These are phyloP conservation scores for Neria commutata DNA, from an alignment of 2,888 invertebrate species.

Conservation along the genomic window DNA sequence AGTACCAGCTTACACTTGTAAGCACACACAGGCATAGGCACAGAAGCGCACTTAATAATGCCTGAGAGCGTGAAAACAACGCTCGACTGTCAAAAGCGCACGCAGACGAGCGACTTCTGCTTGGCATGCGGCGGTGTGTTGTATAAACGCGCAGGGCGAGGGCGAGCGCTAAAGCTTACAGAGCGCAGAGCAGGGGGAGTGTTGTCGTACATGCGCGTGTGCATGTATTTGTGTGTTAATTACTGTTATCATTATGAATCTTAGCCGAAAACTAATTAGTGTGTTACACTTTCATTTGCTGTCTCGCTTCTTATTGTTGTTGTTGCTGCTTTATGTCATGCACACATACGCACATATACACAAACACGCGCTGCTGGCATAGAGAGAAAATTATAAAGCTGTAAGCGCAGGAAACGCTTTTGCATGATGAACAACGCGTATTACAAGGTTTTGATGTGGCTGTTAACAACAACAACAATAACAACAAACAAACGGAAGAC, in stretches of 20 bases:
- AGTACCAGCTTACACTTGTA: background rate
- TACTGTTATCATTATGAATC: constrained; percentile 55
- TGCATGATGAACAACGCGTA: constrained; percentile 51
- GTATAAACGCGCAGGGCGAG: background rate
- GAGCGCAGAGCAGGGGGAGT: background rate
- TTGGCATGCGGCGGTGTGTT: background rate
- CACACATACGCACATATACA: constrained; percentile 2
- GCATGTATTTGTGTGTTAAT: constrained; percentile 37
- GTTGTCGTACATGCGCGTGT: background rate
- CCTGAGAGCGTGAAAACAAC: background rate
- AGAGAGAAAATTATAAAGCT: background rate
- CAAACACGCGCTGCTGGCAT: constrained; percentile 13
- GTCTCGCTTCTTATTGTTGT: no score
- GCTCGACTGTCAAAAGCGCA: constrained; percentile 24
- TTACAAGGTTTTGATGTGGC: constrained; percentile 48
- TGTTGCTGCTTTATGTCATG: constrained; percentile 24
- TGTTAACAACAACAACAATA: constrained; percentile 37
- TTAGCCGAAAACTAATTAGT: constrained; percentile 49
- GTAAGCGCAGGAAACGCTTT: constrained; percentile 28
- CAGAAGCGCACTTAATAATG: background rate
- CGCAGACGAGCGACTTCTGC: constrained; percentile 2
- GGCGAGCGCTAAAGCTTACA: background rate
- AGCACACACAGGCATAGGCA: background rate
- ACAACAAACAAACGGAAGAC: background rate
- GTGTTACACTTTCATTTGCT: constrained; percentile 50